Evolutionary conservation across 53 echinoderm and acorn worm species (phyloP), one percentile per base, ranked within the genome.

Genomic region (Luidia sarsii): DNA sequence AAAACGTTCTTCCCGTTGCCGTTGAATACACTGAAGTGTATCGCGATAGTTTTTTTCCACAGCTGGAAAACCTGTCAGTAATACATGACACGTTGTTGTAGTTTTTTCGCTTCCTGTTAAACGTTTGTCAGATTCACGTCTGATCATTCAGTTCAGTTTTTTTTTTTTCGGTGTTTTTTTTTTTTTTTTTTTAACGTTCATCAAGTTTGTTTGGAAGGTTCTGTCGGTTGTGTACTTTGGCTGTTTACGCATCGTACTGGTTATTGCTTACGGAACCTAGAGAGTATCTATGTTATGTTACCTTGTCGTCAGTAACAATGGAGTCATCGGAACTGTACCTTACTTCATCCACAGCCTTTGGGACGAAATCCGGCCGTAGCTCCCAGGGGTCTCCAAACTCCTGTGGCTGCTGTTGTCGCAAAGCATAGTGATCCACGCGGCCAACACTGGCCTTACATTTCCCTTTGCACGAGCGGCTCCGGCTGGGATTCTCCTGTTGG

Each of bases 181-280:
- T 65, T 41, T 41, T 77, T 77, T 74, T 74, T 63, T 18, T 27
- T 34, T 67, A 34, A 25, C 27, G 61, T 60, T 38, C 55, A 36
- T 45, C 60, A 43, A 45, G 43, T 77, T n/a, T 77, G 60, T 77
- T 59, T 59, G 77, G 77, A 77, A 77, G 77, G 77, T 77, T 77
- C 77, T 27, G 77, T 77, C 77, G 77, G 35, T 39, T 72, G 19
- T 72, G 72, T 77, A 77, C 77, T 77, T 77, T 77, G 77, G 77
- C 77, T 77, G 77, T 77, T 77, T 77, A 61, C 77, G 77, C 77
- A 77, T 77, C 77, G 77, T 77, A 77, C 77, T 8, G 59, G 77
- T 77, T 77, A 77, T 77, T 77, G 77, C 77, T 77, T 77, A 77
- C 77, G 77, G 77, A 77, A 77, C 77, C 77, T 77, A 77, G 77